These are phyloP conservation scores for Taurulus bubalis DNA, from an alignment of 2,113 vertebrate genomes.

Conservation along the genomic window DNA sequence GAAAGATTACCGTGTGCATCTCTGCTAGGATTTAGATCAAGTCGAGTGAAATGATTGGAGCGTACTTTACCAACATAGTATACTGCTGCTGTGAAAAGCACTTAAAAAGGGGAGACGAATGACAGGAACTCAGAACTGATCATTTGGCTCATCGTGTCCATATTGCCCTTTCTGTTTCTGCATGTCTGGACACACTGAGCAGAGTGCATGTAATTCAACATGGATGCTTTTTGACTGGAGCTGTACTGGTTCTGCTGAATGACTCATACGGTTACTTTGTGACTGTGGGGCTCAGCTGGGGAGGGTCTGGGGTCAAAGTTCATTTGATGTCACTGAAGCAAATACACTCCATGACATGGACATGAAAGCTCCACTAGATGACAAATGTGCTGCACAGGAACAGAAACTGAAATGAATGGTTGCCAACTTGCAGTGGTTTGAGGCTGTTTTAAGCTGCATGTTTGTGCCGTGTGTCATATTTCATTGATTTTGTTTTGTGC, in stretches of 20 bases:
- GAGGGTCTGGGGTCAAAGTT: constrained; percentile 53
- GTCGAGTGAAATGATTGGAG: constrained; percentile 40
- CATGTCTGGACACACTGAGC: constrained; percentile 24
- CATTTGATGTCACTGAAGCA: constrained; percentile 45
- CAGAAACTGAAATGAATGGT: constrained; percentile 31
- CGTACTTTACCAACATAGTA: not conserved
- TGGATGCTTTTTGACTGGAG: constrained; percentile 40
- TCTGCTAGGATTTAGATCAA: constrained; percentile 47
- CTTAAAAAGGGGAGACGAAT: constrained; percentile 10
- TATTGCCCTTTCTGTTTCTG: constrained; percentile 27
- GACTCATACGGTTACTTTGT: constrained; percentile 57
- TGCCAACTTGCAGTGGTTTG: constrained; percentile 35
- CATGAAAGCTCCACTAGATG: constrained; percentile 46
- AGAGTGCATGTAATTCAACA: constrained; percentile 26
- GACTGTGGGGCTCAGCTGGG: constrained; percentile 32
- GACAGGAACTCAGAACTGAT: constrained; percentile 21
- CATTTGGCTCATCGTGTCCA: constrained; percentile 44
- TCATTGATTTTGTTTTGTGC: constrained; percentile 47
- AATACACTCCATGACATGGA: constrained; percentile 42
- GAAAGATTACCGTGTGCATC: constrained; percentile 43
- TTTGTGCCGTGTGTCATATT: constrained; percentile 53
- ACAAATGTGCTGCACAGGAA: constrained; percentile 32
- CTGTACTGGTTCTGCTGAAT: constrained; percentile 39
- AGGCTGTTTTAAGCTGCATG: constrained; percentile 36
- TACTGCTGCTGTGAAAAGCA: constrained; percentile 12